These are phyloP conservation scores for Melinaea menophilus DNA, from an alignment of 2,888 invertebrate species.

Conservation along the genomic window DNA sequence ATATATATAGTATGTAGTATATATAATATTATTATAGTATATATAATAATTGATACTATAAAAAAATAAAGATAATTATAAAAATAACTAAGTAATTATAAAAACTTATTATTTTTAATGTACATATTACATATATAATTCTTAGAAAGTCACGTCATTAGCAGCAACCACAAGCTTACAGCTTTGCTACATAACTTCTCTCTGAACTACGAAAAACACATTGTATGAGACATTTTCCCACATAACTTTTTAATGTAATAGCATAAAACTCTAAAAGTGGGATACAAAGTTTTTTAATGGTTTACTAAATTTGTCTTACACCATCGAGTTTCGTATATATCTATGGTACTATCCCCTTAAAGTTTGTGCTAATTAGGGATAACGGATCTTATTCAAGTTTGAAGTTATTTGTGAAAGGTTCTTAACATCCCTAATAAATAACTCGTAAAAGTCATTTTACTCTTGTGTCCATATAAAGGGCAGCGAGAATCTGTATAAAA, in stretches of 20 bases:
- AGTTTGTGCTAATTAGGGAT: slow-evolving; percentile 17
- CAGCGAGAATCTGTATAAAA: no score
- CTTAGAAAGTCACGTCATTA: slow-evolving; percentile 50
- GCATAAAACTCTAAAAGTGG: slow-evolving; percentile 55
- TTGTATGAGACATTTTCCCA: slow-evolving; percentile 57
- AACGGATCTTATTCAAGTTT: no score
- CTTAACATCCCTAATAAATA: no score
- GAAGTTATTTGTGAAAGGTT: no score
- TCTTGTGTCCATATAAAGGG: no score
- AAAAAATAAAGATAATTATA: neutral
- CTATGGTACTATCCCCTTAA: no score
- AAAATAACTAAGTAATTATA: neutral
- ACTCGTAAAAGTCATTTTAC: no score
- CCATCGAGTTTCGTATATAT: no score
- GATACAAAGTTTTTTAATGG: slow-evolving; percentile 60
- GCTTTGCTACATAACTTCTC: slow-evolving; percentile 48
- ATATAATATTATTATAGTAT: no score
- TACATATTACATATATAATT: neutral
- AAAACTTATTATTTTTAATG: neutral
- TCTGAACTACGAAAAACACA: slow-evolving; percentile 67
- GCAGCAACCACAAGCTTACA: slow-evolving; percentile 59
- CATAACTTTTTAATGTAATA: slow-evolving; percentile 69
- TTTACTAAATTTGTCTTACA: slow-evolving; percentile 39
- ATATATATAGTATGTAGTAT: no score
- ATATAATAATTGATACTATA: no score